Base-by-base conservation (phyloP, 2,113 vertebrate species). In the Crocuta crocuta region DNA sequence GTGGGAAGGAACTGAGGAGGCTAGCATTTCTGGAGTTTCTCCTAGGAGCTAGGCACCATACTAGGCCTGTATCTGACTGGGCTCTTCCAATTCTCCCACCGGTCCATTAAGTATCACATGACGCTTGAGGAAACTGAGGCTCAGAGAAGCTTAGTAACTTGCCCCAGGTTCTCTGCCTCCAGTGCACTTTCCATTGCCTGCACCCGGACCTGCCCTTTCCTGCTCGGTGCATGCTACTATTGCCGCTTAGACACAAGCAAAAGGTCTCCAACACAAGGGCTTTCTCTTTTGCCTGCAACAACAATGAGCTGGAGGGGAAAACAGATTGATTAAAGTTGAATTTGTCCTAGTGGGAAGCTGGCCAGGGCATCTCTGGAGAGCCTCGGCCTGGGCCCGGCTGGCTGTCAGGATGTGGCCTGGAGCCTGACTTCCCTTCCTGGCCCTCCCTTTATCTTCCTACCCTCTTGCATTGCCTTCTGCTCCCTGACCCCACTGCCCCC, bases 301-400 rank as follows among this genome's bases (percentile, higher is more conserved):
- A 80, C 89, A 89, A 53, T 35, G 28, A 93, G 9, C 39, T 93
- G 66, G 74, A 91, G 78, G 93, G 73, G 73, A 89, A 97, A 93
- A 84, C 80, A 97, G 84, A 96, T 93, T 96, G 94, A 95, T 86
- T 91, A 58, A 88, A 97, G 85, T 93, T 93, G 79, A 84, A 94
- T 96, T 94, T 96, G 93, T 95, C 92, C 94, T 96, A 96, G 92
- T 96, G 92, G 96, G 94, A 98, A 98, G 48, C 66, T 66, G 10
- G 95, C 97, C 73, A 98, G 82, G 92, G 80, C 63, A 95, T 96
- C 94, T 97, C 92, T 95, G 89, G 85, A 98, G 94, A 95, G 89
- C 73, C 45, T 95, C 55, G 58, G 89, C 53, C 73, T 63, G 50
- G 82, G 76, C 91, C 95, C 1, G 7, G 90, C 68, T 76, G 78